Conservation (phyloP, 2,888 invertebrate species). For the Acrobasis repandana region DNA sequence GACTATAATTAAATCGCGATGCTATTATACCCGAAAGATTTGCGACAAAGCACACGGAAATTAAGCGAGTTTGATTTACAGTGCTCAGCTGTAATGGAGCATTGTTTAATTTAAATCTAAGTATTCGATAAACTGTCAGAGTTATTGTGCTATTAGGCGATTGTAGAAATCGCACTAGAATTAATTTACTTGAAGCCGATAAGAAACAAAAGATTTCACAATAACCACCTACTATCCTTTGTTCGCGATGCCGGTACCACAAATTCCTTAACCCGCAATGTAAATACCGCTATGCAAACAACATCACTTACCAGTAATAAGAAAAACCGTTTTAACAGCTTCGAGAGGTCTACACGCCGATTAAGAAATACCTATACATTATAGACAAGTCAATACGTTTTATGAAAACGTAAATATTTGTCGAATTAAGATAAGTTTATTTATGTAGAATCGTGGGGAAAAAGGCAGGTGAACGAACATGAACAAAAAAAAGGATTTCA, state of each 20-base stretch:
- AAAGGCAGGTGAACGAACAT: slow-evolving; percentile 42
- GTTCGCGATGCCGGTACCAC: slow-evolving; percentile 18
- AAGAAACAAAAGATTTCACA: slow-evolving; percentile 19
- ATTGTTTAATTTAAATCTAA: slow-evolving; percentile 45
- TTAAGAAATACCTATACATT: slow-evolving; percentile 49
- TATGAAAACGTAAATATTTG: slow-evolving; percentile 66
- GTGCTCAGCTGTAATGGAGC: slow-evolving; percentile 52
- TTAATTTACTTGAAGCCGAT: slow-evolving; percentile 12
- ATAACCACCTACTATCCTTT: slow-evolving; percentile 19
- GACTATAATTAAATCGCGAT: slow-evolving; percentile 76
- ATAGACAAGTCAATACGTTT: slow-evolving; percentile 59
- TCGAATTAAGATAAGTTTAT: slow-evolving; percentile 71
- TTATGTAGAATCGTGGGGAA: slow-evolving; percentile 50
- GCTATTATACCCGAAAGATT: slow-evolving; percentile 73
- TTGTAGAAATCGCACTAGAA: slow-evolving; percentile 26
- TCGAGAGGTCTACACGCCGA: slow-evolving; percentile 50
- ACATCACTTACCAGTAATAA: slow-evolving; percentile 45
- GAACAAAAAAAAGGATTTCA: slow-evolving; percentile 52
- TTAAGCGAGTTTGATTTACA: slow-evolving; percentile 53
- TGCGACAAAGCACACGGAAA: slow-evolving; percentile 68
- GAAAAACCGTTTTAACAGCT: slow-evolving; percentile 53
- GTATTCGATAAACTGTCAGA: slow-evolving; percentile 39
- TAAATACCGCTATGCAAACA: slow-evolving; percentile 61
- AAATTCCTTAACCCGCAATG: slow-evolving; percentile 38
- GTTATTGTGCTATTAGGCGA: slow-evolving; percentile 26